Base-by-base conservation (phyloP, 1,140 invertebrate species). In the Brachionus paranguensis region DNA sequence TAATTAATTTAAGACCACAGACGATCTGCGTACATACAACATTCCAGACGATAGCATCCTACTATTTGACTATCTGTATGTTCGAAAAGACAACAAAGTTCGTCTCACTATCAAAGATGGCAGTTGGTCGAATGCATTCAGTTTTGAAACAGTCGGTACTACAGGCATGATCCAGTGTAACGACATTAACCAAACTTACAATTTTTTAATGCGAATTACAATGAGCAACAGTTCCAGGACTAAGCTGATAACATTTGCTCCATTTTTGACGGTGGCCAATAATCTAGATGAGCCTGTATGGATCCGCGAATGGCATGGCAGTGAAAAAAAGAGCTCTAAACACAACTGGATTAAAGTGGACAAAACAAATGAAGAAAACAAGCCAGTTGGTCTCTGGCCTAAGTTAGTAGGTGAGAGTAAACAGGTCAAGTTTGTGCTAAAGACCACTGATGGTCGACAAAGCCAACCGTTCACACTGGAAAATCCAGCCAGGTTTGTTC, bases 171-270 rank as follows among this genome's bases (percentile, higher is more conserved):
- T 81, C 4, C 53, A 81, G n/a, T 81, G 78, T 41, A 64, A 17
- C 3, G 78, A 81, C 24, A 37, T 20, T 12, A 8, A 29, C 12
- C 78, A 45, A 64, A 64, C 53, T 37, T 81, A 81, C 14, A 81
- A 81, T n/a, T 81, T 81, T 27, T 27, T 81, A 5, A 81, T 68
- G 78, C 20, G 78, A 27, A 68, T 81, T 29, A 81, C 78, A 81
- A 81, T 81, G 78, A 81, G 78, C 5, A 81, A 81, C 45, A 64
- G 50, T 29, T 64, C 50, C 27, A 43, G 78, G 24, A 47, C 78
- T 45, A 81, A 81, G 41, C 41, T 81, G 41, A 45, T 81, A 29
- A 81, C 78, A 81, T 81, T 81, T 17, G 78, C 78, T 81, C 78
- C 78, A 64, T 81, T 81, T 64, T 81, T 81, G 53, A 43, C 78